Conservation (phyloP, 2,888 invertebrate genomes). For the Drosophila putrida region DNA sequence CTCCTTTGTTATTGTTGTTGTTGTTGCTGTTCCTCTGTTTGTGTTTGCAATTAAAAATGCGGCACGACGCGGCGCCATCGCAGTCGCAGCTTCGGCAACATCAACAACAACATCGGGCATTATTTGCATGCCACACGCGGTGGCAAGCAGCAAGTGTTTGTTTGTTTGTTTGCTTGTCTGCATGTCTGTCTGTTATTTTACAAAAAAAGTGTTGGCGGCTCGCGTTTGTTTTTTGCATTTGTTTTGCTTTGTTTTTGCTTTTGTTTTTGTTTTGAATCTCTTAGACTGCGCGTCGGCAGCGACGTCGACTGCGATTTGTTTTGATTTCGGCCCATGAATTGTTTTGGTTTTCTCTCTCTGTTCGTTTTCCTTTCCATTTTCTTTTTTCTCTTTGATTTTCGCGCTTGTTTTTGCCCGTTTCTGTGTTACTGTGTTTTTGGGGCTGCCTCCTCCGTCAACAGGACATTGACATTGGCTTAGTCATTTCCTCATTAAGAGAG, state of each 20-base stretch:
- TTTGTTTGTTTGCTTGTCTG: constrained; percentile 5
- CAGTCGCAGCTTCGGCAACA: constrained; percentile 28
- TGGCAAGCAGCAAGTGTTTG: constrained; percentile 54
- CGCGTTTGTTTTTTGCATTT: constrained; percentile 57
- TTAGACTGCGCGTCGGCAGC: constrained; percentile 58
- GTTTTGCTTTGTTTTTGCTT: constrained; percentile 46
- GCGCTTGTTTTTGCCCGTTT: constrained; percentile 28
- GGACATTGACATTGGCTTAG: constrained; percentile 58
- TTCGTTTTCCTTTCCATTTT: constrained; percentile 3
- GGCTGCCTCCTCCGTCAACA: constrained; percentile 50
- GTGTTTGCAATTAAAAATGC: constrained; percentile 59
- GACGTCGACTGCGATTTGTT: constrained; percentile 51
- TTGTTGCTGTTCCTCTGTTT: constrained; percentile 21
- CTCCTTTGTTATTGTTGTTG: constrained; percentile 18
- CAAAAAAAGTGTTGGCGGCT: constrained; percentile 43
- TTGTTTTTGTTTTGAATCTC: constrained; percentile 26
- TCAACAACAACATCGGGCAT: constrained; percentile 25
- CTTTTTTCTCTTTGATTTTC: constrained; percentile 34
- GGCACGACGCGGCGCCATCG: constrained; percentile 21
- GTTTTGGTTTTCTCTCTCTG: constrained; percentile 46
- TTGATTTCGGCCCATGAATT: constrained; percentile 48
- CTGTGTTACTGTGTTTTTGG: constrained; percentile 31
- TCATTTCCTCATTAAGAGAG: constrained; percentile 1
- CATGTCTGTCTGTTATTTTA: constrained; percentile 42
- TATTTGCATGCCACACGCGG: constrained; percentile 58